Base-by-base conservation (phyloP, 2,888 invertebrate species). In the Pelosia muscerda region DNA sequence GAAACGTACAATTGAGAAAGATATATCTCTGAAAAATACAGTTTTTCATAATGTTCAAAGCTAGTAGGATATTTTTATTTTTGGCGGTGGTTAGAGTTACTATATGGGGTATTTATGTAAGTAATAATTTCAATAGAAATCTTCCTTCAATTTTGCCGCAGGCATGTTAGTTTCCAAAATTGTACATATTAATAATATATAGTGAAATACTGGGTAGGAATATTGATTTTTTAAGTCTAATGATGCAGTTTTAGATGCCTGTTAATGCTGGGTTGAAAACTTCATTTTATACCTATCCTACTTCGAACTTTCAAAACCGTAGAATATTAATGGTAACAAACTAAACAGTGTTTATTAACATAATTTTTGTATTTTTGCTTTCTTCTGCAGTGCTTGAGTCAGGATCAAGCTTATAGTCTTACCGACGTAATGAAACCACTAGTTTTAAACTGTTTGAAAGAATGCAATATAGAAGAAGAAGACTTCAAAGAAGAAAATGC, bases 21-120 rank as follows among this genome's bases (percentile, higher is more conserved):
- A 55, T 8, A 26, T 55, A 25, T 25, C 15, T 4, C 25, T 55
- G 23, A 55, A 55, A 55, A 55, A 15, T 49, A 49, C 26, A 55
- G 55, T 15, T 57, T 31, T 57, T 19, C 15, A 38, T 22, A 56
- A 79, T 79, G 78, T 26, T 53, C 59, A 78, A 75, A 38, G 38
- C 11, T 8, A 54, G 19, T 59, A 55, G 53, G 23, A 6, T 42
- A 38, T 58, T 59, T 60, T 25, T 63, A 28, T 26, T 55, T 55
- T 38, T 68, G 22, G 63, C 23, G 22, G 59, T 63, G 25, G 31
- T 60, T 55, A 28, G 63, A 6, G 34, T 59, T 11, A 60, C 28
- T 38, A 9, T 63, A 5, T 38, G 59, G 55, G 34, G 42, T 55
- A 42, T 60, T 23, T 42, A 11, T 68, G 68, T 68, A 28, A 68